These are phyloP conservation scores for Spilarctia lutea DNA, from an alignment of 2,888 invertebrate species.

Conservation along the genomic window DNA sequence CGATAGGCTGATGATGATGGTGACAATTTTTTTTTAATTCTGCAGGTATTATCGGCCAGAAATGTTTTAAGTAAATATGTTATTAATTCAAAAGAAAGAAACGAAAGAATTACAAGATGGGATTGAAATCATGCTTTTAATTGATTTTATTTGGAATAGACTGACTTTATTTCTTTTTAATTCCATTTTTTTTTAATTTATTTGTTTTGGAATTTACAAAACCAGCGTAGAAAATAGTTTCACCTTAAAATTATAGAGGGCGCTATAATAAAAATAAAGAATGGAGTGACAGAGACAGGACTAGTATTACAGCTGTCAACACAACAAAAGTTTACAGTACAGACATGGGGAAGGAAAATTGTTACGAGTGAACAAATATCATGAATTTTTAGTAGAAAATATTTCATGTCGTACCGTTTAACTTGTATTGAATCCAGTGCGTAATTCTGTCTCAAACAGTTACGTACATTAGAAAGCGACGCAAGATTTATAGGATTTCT, in stretches of 20 bases:
- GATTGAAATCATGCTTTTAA: too few relatives aligned
- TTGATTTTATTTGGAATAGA: too few relatives aligned
- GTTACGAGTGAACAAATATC: slow-evolving; percentile 8
- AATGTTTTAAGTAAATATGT: too few relatives aligned
- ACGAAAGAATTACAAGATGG: too few relatives aligned
- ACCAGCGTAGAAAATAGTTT: not conserved
- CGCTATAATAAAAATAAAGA: not conserved
- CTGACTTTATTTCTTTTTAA: too few relatives aligned
- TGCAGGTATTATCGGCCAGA: too few relatives aligned
- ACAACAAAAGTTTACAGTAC: not conserved
- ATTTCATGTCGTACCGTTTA: not conserved
- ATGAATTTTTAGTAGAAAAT: slow-evolving; percentile 9
- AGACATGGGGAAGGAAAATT: slow-evolving; percentile 3
- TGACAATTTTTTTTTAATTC: too few relatives aligned
- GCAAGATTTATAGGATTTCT: slow-evolving; percentile 25
- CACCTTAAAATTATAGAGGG: slow-evolving; percentile 18
- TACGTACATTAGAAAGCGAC: slow-evolving; percentile 29
- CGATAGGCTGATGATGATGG: too few relatives aligned
- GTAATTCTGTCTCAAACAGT: slow-evolving; percentile 17
- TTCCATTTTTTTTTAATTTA: not conserved
- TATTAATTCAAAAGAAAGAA: too few relatives aligned
- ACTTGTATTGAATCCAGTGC: slow-evolving; percentile 18
- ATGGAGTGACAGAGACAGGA: not conserved
- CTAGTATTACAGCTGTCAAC: not conserved
- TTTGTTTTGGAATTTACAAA: not conserved